Base-by-base conservation (phyloP, 2,797 vertebrate species). In the Podargus strigoides region DNA sequence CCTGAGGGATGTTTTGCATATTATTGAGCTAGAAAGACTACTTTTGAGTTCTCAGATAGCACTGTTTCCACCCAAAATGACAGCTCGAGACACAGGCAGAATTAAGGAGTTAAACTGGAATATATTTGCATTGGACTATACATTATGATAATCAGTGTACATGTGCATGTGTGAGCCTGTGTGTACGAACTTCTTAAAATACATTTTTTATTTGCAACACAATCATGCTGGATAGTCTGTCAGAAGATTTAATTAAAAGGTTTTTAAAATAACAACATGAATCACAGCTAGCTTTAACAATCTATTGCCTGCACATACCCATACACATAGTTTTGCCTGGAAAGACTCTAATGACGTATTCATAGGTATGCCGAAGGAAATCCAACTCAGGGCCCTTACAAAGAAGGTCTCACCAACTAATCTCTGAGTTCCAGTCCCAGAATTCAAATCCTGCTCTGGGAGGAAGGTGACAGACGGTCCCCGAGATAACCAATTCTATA, bases 401-500 rank as follows among this genome's bases (percentile, higher is more conserved):
- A 34, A 74, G 62, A 79, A 60, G 32, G 12, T 28, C 64, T 75
- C 7, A 1, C 27, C 56, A 80, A 70, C 41, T 87, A 77, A 83
- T 60, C 87, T 77, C 52, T 10, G 44, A 82, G 66, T 94, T 94
- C 62, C 53, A 87, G 27, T 32, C 42, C 66, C 74, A 70, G 46
- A 83, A 80, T 81, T 90, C 62, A 90, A 90, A 81, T 88, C 79
- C 90, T 90, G 42, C 75, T 75, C 66, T 80, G 66, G 49, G 41
- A 93, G 18, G 53, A 70, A 68, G 67, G 59, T 49, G 59, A 37
- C 78, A 93, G 87, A 88, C 92, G 87, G 93, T 66, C 28, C 23
- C 46, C 15, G 17, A 83, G 70, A 88, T 27, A 91, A 91, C 36
- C 27, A 39, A 75, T 85, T 66, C 46, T 39, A 14, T 27, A 70